A percentile compares a stretch with the other conserved stretches of the same genome.
These are phyloP conservation scores for Synchiropus splendidus DNA, from an alignment of 2,113 vertebrate genomes.

Conservation along the genomic window DNA sequence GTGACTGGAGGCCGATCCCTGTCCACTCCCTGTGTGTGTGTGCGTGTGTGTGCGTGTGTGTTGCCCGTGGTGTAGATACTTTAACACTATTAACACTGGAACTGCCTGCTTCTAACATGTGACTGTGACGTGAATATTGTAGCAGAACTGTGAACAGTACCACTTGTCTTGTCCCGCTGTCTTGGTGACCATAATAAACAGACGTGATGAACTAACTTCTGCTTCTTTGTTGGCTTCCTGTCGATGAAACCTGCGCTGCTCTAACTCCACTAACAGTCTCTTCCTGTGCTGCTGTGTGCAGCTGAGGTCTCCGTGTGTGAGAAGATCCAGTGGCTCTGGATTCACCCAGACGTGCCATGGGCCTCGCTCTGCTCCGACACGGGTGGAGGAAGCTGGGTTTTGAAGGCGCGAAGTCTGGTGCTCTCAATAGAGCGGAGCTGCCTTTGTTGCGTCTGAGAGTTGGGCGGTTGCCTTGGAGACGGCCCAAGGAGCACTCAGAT, in stretches of 20 bases:
- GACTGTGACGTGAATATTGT: slow-evolving; percentile 36
- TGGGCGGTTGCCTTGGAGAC: slow-evolving; percentile 46
- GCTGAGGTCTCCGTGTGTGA: too few relatives aligned
- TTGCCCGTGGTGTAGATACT: slow-evolving; percentile 58
- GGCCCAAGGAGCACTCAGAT: slow-evolving; percentile 26
- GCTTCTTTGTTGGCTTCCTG: slow-evolving; percentile 28
- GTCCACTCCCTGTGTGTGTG: not conserved
- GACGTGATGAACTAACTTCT: slow-evolving; percentile 29
- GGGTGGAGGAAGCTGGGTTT: slow-evolving; percentile 25
- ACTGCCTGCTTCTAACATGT: slow-evolving; percentile 54
- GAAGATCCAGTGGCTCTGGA: too few relatives aligned
- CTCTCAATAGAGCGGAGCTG: slow-evolving; percentile 43
- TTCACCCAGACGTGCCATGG: too few relatives aligned
- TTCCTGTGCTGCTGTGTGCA: too few relatives aligned
- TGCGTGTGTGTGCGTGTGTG: slow-evolving; percentile 6
- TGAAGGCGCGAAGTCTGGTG: slow-evolving; percentile 37
- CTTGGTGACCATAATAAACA: too few relatives aligned
- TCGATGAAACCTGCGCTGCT: too few relatives aligned
- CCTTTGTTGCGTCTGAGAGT: slow-evolving; percentile 43
- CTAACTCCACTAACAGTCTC: too few relatives aligned
- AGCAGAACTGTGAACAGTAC: slow-evolving; percentile 54
- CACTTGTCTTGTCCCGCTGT: slow-evolving; percentile 43
- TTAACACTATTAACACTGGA: slow-evolving; percentile 51
- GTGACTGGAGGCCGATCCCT: slow-evolving; percentile 1
- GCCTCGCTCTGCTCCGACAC: not conserved